Conservation (phyloP, 2,113 vertebrate species). For the Vulpes lagopus region DNA sequence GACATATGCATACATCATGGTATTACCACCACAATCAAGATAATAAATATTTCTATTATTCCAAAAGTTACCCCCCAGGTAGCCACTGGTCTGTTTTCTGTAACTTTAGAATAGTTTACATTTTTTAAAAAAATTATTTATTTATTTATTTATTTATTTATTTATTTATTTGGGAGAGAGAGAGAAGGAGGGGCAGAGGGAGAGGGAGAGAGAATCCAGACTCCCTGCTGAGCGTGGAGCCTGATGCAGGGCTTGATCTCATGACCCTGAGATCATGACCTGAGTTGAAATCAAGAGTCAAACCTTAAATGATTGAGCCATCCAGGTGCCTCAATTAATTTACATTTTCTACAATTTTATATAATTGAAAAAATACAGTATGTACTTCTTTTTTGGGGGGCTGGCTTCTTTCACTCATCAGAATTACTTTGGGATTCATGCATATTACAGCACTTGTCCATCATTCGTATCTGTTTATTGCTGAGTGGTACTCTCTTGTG, state of each 20-base stretch:
- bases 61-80: not conserved
- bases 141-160: not conserved
- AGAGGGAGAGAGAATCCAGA: not conserved
- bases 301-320: not conserved
- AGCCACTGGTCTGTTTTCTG: not conserved
- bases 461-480: rapidly evolving
- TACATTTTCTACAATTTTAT: not conserved
- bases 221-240: not conserved
- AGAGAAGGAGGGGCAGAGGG: not conserved
- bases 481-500: rapidly evolving
- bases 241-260: not conserved
- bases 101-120: not conserved
- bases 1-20: not conserved
- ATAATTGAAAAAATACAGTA: not conserved
- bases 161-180: not conserved
- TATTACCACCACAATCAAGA: not conserved
- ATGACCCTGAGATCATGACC: not conserved
- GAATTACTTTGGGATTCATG: not conserved
- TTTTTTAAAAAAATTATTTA: not conserved
- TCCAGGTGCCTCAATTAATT: not conserved
- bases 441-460: not conserved
- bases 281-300: not conserved
- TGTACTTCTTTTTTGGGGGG: not conserved
- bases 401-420: not conserved
- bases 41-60: not conserved